Evolutionary conservation across 2,113 vertebrate genomes (phyloP), one percentile per base, ranked within the genome.

Genomic region (Chiloscyllium plagiosum): DNA sequence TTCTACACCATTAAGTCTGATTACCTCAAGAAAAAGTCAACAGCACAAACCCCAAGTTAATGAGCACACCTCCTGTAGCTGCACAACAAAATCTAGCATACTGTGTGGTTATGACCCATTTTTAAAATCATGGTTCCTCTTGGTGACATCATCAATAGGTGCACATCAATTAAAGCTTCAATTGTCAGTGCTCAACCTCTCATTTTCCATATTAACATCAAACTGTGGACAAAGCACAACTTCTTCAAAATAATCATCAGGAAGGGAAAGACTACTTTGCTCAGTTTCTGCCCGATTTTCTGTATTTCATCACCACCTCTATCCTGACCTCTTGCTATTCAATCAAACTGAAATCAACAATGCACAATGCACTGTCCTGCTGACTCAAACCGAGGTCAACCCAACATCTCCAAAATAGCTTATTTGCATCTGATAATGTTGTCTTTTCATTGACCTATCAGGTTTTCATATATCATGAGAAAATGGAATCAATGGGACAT

Each of bases 201-300:
- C 87, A 15, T 61, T 61, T 90, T 52, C 87, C n/a, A 15, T 6
- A 52, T 56, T 17, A 61, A 61, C 83, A 85, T 85, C 52, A 90
- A 90, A 12, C 24, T 56, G 50, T 61, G 26, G 2, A 61, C 61
- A 56, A 90, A 65, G 12, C 52, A 61, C 24, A 61, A 61, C 26
- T 90, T 4, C 87, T 87, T 61, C 29, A 90, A 89, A 90, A n/a
- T 90, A 61, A 90, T n/a, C 29, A 90, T 61, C 52, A n/a, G 87
- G 26, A 90, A 24, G 52, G 29, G 87, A 33, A 90, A 90, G 61
- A 26, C 52, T 33, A 37, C 13, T n/a, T 26, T 33, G 15, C 52
- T 61, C 50, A n/a, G 52, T 90, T 61, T 61, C 87, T 33, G 15
- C 24, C 47, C 29, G 24, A 89, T 52, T 5, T 10, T 78, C 72